Base-by-base conservation (phyloP, 1,140 invertebrate genomes). In the Drosophila sp. region DNA sequence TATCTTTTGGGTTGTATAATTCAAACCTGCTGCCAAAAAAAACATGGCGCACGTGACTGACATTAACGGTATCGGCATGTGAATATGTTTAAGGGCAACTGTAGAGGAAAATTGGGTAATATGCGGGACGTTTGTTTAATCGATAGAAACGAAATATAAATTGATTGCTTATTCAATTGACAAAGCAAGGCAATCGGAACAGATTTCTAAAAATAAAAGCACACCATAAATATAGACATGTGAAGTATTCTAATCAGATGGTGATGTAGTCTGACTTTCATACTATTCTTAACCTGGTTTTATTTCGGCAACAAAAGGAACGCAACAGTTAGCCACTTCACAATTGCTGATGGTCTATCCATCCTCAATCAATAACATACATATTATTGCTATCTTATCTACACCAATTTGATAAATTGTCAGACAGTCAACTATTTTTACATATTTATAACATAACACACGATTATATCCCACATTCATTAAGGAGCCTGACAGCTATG, bases 21-120 rank as follows among this genome's bases (percentile, higher is more conserved):
- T 27, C 40, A 38, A 1, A 43, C 21, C 40, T 70, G 53, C 45
- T 61, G 54, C 14, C 7, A 43, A 43, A 2, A 43, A 43, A 2
- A 16, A 40, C 11, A 25, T n/a, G 32, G 18, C 41, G 54, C 81
- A 87, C 82, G 82, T 81, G 81, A 76, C 81, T 76, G 56, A 74
- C 67, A 70, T 83, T 80, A 76, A 79, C 76, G 53, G 64, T 67
- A 59, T 63, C 32, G 13, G 27, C n/a, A 48, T 48, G n/a, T 48
- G n/a, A 29, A 50, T 32, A 32, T 32, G 46, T 29, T 29, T 9
- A n/a, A 50, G 9, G 7, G 25, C 5, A 13, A 18, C 4, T 16
- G 41, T 8, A 9, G 16, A 18, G 7, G 7, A 16, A 43, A 51
- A 51, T 32, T 32, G 7, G n/a, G 27, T 51, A 51, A 34, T 4